Percentiles rank a stretch among this genome's conserved stretches.
Evolutionary conservation across 2,797 vertebrate genomes (phyloP).

Genomic region (Alcedo atthis): DNA sequence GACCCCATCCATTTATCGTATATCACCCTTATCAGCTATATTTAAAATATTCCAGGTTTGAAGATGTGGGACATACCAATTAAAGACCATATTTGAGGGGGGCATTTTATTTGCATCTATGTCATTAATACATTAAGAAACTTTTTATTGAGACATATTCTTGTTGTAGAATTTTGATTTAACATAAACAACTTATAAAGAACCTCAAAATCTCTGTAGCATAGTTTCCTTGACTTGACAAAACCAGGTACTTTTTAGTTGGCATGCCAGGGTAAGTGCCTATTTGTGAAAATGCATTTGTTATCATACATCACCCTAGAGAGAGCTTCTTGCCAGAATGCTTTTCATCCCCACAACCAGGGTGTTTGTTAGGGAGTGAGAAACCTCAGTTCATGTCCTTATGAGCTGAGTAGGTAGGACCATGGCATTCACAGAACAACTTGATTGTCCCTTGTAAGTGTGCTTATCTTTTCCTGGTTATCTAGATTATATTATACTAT

Average conservation of each 20-base stretch:
- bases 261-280: background rate
- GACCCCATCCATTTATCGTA: background rate
- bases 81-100: background rate
- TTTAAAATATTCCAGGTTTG: background rate
- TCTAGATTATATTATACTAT: too few relatives aligned
- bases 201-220: background rate
- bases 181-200: background rate
- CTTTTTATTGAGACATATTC: background rate
- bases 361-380: background rate
- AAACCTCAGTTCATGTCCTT: accelerated
- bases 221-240: background rate
- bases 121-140: background rate
- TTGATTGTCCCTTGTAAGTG: background rate
- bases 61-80: background rate
- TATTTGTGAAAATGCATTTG: background rate
- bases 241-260: background rate
- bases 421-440: background rate
- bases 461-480: background rate
- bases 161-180: background rate
- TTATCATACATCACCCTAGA: background rate
- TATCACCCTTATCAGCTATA: background rate
- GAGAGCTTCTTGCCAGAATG: background rate
- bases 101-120: background rate
- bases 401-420: background rate
- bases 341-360: background rate